Percentiles rank a stretch among this genome's conserved stretches.
phyloP scores from a whole-genome alignment of 1,140 invertebrate species.

The Thaumatotibia leucotreta region DNA sequence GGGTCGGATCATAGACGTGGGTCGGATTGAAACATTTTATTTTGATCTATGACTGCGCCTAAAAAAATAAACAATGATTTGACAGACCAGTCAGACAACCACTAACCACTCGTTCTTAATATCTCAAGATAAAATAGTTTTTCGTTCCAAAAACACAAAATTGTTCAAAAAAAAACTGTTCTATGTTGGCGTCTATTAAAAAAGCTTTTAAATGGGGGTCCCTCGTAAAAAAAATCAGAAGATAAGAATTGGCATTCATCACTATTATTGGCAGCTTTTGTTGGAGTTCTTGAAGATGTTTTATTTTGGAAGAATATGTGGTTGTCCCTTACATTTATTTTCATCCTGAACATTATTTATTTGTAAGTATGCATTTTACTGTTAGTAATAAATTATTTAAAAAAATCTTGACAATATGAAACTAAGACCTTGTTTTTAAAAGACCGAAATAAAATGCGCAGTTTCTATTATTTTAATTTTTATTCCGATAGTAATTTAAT shows the following conservation, averaged over 20 bases:
- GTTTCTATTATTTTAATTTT: too few relatives aligned
- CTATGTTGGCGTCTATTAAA: constrained; percentile 31
- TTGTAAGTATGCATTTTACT: constrained; percentile 42
- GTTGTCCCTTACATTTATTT: constrained; percentile 56
- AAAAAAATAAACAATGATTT: constrained; percentile 13
- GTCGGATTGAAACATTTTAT: too few relatives aligned
- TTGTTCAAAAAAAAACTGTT: background rate
- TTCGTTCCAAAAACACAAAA: background rate
- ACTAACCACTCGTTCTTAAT: background rate
- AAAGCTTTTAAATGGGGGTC: constrained; percentile 34
- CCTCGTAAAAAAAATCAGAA: constrained; percentile 18
- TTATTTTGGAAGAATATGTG: constrained; percentile 66
- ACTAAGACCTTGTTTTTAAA: background rate
- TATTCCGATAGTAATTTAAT: too few relatives aligned
- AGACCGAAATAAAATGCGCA: too few relatives aligned
- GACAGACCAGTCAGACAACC: background rate
- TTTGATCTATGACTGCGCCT: background rate
- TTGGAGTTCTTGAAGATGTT: constrained; percentile 53
- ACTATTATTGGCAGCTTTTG: constrained; percentile 31
- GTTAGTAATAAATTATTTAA: background rate
- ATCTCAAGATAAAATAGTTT: background rate
- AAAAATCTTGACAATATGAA: background rate
- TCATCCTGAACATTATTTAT: constrained; percentile 48
- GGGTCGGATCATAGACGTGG: too few relatives aligned
- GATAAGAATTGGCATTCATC: constrained; percentile 27